Conservation (phyloP, 2,888 invertebrate genomes). For the Philopedon plagiatum region DNA sequence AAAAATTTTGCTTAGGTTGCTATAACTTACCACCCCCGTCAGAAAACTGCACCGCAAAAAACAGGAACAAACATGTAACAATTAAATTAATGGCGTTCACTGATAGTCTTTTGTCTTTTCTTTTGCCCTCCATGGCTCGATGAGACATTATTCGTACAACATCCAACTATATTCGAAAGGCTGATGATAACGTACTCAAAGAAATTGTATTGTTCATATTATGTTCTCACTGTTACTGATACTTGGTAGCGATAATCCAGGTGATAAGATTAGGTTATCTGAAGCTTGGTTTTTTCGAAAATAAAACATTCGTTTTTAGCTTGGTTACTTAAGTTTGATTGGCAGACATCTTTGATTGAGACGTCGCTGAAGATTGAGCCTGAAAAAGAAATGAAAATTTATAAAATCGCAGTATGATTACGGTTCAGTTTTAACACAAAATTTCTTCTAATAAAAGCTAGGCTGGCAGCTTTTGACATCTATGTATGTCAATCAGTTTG, state of each 20-base stretch:
- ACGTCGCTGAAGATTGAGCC: not conserved
- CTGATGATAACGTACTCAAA: not conserved
- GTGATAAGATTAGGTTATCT: constrained; percentile 35
- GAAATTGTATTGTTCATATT: constrained; percentile 16
- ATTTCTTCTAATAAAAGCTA: too few relatives aligned
- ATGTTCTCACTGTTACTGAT: constrained; percentile 12
- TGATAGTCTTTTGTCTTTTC: constrained; percentile 25
- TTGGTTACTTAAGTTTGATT: constrained; percentile 1
- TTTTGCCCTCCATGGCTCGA: constrained; percentile 18
- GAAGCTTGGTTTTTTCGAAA: not conserved
- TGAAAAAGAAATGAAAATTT: not conserved
- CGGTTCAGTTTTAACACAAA: too few relatives aligned
- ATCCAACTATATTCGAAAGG: constrained; percentile 1
- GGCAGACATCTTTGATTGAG: not conserved
- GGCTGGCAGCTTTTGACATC: too few relatives aligned
- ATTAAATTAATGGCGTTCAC: constrained; percentile 58
- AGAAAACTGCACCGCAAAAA: constrained; percentile 55
- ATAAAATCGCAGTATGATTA: not conserved
- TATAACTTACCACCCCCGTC: constrained; percentile 41
- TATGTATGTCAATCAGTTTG: too few relatives aligned
- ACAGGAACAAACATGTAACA: constrained; percentile 56
- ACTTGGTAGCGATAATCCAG: not conserved
- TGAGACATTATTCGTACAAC: constrained; percentile 1
- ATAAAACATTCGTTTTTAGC: not conserved
- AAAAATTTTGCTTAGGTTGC: too few relatives aligned